Percentiles rank a stretch among this genome's conserved stretches.
phyloP scores from a whole-genome alignment of 2,113 vertebrate species.

The Oreocharis arfaki region DNA sequence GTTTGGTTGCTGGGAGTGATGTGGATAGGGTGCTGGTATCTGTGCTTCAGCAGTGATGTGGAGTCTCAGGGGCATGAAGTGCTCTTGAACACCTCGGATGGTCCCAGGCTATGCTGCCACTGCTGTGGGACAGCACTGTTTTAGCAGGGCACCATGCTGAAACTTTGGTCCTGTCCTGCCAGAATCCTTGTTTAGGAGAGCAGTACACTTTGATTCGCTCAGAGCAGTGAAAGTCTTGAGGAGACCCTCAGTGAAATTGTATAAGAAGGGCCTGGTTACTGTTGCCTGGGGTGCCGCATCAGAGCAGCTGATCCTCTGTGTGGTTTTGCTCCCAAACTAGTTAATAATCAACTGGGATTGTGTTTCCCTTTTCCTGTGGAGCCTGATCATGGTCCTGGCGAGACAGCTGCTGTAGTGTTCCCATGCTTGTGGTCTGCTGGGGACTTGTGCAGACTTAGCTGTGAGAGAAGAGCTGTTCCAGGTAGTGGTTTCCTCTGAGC shows the following conservation, averaged over 20 bases:
- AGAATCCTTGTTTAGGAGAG: background rate
- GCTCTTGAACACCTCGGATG: background rate
- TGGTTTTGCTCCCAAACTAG: background rate
- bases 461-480: background rate
- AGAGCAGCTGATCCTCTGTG: background rate
- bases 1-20: background rate
- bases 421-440: background rate
- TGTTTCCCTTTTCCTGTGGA: background rate
- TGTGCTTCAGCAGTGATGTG: background rate
- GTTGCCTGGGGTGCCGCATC: background rate
- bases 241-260: background rate
- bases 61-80: background rate
- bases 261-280: background rate
- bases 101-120: background rate
- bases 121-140: background rate
- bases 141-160: background rate
- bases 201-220: background rate
- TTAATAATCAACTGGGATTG: background rate
- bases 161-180: background rate
- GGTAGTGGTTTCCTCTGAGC: background rate
- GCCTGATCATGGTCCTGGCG: accelerated
- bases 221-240: background rate
- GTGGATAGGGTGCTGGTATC: background rate
- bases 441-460: background rate
- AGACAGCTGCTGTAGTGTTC: background rate